Percentiles rank a stretch among this genome's conserved stretches.
These are phyloP conservation scores for Philotrypesis tridentata DNA, from an alignment of 1,140 invertebrate species.

Conservation along the genomic window DNA sequence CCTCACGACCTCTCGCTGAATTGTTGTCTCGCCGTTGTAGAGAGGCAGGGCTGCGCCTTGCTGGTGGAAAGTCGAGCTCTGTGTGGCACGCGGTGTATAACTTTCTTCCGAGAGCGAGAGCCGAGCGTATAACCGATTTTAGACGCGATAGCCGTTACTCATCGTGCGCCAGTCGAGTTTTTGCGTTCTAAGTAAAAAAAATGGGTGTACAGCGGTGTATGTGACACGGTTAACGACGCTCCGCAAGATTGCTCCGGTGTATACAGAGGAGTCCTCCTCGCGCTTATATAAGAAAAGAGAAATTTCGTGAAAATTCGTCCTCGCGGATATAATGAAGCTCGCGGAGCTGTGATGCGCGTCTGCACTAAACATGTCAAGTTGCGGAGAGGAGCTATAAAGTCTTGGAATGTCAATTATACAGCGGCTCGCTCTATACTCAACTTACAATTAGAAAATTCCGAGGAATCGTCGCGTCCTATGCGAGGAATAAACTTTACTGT, in stretches of 20 bases:
- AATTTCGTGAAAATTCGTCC: constrained; percentile 5
- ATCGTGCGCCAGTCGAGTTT: no score
- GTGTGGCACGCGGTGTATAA: no score
- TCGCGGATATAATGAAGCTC: not conserved
- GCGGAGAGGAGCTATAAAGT: not conserved
- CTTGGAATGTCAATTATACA: not conserved
- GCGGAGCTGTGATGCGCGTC: not conserved
- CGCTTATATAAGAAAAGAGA: not conserved
- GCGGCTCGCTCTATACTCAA: not conserved
- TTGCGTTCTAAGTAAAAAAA: no score
- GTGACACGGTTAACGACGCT: no score
- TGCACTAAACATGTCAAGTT: not conserved
- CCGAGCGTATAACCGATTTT: no score
- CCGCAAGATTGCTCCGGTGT: not conserved
- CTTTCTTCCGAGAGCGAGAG: not conserved
- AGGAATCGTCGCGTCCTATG: not conserved
- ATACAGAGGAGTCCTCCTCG: not conserved
- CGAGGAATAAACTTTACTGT: not conserved
- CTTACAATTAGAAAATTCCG: constrained; percentile 7
- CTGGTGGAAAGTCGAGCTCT: not conserved
- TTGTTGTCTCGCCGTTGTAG: not conserved
- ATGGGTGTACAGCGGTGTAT: no score
- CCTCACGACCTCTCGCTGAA: not conserved
- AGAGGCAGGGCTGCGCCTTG: not conserved
- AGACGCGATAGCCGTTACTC: no score